Evolutionary conservation across 2,113 vertebrate genomes (phyloP).

Genomic region (Scopus umbretta): DNA sequence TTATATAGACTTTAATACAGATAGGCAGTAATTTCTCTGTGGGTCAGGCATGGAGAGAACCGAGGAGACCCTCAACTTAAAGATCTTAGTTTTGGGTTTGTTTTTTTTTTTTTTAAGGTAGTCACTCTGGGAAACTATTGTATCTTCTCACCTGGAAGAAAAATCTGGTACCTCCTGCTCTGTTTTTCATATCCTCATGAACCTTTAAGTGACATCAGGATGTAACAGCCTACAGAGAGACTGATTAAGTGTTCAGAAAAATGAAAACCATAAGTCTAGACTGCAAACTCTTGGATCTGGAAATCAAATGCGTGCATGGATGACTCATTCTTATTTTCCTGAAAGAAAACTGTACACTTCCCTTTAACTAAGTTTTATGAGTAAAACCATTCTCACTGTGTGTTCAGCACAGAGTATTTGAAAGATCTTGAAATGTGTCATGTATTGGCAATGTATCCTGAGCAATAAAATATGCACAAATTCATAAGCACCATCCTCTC

Average conservation of each 20-base stretch:
- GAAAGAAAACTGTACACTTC: conserved; percentile 15
- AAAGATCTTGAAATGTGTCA: conserved; percentile 16
- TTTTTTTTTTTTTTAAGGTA: not conserved
- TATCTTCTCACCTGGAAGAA: not conserved
- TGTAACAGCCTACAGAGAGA: conserved; percentile 16
- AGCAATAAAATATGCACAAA: conserved; percentile 34
- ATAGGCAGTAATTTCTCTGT: not conserved
- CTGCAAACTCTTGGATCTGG: conserved; percentile 33
- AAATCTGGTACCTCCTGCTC: not conserved
- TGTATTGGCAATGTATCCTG: not conserved
- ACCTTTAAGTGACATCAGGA: conserved; percentile 40
- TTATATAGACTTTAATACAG: not conserved
- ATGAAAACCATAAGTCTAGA: conserved; percentile 56
- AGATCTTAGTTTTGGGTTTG: not conserved
- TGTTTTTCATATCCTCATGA: conserved; percentile 21
- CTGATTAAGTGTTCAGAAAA: conserved; percentile 47
- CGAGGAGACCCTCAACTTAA: not conserved
- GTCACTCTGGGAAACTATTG: not conserved
- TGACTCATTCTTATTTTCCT: conserved; percentile 57
- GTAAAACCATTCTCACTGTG: conserved; percentile 1
- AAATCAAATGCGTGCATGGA: conserved; percentile 49
- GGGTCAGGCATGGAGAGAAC: not conserved
- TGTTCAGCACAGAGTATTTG: not conserved
- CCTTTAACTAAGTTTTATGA: conserved; percentile 21
- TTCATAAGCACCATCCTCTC: not conserved